Evolutionary conservation across 2,113 vertebrate species (phyloP), one percentile per base, ranked within the genome.

Genomic region (Cyanoderma ruficeps): DNA sequence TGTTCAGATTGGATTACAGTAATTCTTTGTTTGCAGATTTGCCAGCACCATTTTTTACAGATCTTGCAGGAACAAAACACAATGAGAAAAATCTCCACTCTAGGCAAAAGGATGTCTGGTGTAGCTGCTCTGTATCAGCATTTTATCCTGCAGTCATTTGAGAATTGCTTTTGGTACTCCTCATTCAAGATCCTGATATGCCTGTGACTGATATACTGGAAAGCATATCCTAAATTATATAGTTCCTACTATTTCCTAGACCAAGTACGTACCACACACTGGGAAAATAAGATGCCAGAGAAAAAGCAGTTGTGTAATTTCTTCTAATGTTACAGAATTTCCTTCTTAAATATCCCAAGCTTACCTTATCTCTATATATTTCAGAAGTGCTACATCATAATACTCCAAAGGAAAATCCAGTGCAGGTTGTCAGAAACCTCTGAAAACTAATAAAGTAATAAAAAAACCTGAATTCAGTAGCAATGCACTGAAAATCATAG

Each of bases 1-100:
- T 50, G 70, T 69, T 44, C 64, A 86, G 37, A 71, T 22, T 84
- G 72, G 46, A 89, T 93, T 93, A 94, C 21, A 79, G 24, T 72
- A 89, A 83, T 84, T 71, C 64, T 87, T 90, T 75, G 6, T 89
- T 92, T 94, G 53, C 50, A 72, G 75, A 80, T 88, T 81, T 93
- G 41, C 64, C 49, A 80, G 60, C 11, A 41, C 24, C 2, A 0
- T 56, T 89, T 93, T 89, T 49, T 49, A 90, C 18, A 60, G 59
- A 42, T 28, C 25, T 55, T 42, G 8, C 47, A 80, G 56, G 13
- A 83, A 24, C 18, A 67, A 90, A 90, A 94, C 25, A 19, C 31
- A 83, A 42, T 12, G 46, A 67, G 59, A 72, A 90, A 77, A 86
- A 67, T 33, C 10, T 76, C 41, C 27, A 39, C 37, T 44, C 63